Evolutionary conservation across 2,888 invertebrate species (phyloP).

Genomic region (Cryptophagus acutangulus): DNA sequence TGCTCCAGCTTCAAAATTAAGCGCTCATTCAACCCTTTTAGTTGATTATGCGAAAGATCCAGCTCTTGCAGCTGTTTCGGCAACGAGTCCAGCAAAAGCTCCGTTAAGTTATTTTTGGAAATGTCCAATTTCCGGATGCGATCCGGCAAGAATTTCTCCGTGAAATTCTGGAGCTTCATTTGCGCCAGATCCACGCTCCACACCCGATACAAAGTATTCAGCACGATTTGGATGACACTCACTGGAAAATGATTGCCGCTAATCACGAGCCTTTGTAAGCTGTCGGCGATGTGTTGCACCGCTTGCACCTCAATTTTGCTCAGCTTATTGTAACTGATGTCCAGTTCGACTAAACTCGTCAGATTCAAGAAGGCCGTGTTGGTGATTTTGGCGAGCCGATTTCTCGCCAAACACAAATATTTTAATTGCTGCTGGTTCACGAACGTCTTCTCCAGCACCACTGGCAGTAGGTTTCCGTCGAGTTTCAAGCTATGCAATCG

Average conservation of each 20-base stretch:
- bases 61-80: conserved; percentile 58
- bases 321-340: conserved; percentile 73
- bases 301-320: conserved; percentile 61
- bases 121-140: conserved; percentile 64
- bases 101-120: conserved; percentile 64
- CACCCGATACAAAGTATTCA: conserved; percentile 57
- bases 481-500: conserved; percentile 60
- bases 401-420: conserved; percentile 60
- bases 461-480: conserved; percentile 74
- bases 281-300: conserved; percentile 58
- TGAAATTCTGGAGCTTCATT: conserved; percentile 53
- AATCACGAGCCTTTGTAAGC: conserved; percentile 61
- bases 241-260: conserved; percentile 67
- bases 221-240: conserved; percentile 54
- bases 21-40: conserved; percentile 59
- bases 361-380: conserved; percentile 70
- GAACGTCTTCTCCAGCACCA: conserved; percentile 68
- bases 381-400: conserved; percentile 69
- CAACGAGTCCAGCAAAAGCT: conserved; percentile 55
- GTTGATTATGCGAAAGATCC: conserved; percentile 69
- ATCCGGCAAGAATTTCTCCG: conserved; percentile 55
- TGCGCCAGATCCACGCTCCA: conserved; percentile 57
- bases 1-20: conserved; percentile 56
- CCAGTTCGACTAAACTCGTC: conserved; percentile 62
- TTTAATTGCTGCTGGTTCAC: conserved; percentile 48